These are phyloP conservation scores for Simalia tracyae DNA, from an alignment of 2,797 vertebrate species.

Conservation along the genomic window DNA sequence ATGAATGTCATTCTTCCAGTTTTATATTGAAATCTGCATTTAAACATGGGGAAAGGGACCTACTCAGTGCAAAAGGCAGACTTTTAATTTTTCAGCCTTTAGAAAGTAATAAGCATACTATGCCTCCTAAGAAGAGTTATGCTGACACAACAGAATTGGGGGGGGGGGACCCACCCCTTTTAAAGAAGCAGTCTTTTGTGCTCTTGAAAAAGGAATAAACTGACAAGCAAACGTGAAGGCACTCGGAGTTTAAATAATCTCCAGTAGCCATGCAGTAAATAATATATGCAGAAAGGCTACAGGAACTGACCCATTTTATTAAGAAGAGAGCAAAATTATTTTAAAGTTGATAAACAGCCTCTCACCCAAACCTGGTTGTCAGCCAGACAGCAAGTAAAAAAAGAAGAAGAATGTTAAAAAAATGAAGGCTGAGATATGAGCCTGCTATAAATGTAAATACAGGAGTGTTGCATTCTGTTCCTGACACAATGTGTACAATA, in stretches of 20 bases:
- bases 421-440: slow-evolving; percentile 3
- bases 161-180: not conserved
- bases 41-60: slow-evolving; percentile 12
- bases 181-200: slow-evolving; percentile 32
- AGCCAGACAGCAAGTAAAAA: slow-evolving; percentile 28
- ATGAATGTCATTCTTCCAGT: slow-evolving; percentile 1
- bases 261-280: slow-evolving; percentile 56
- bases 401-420: slow-evolving; percentile 52
- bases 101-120: slow-evolving; percentile 34
- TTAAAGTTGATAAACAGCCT: slow-evolving; percentile 45
- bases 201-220: slow-evolving; percentile 47
- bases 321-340: slow-evolving; percentile 41
- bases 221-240: slow-evolving; percentile 46
- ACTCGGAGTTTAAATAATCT: slow-evolving; percentile 56
- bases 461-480: not conserved
- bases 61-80: slow-evolving; percentile 30
- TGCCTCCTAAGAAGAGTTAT: slow-evolving; percentile 36
- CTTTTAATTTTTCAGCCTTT: slow-evolving; percentile 19
- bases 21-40: slow-evolving; percentile 42
- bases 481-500: too few relatives aligned
- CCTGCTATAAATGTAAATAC: not conserved
- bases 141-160: slow-evolving; percentile 41
- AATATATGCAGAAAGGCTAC: slow-evolving; percentile 52
- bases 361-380: slow-evolving; percentile 13
- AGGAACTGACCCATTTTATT: slow-evolving; percentile 60